These are phyloP conservation scores for Emydocephalus ijimae DNA, from an alignment of 2,113 vertebrate genomes.

Conservation along the genomic window DNA sequence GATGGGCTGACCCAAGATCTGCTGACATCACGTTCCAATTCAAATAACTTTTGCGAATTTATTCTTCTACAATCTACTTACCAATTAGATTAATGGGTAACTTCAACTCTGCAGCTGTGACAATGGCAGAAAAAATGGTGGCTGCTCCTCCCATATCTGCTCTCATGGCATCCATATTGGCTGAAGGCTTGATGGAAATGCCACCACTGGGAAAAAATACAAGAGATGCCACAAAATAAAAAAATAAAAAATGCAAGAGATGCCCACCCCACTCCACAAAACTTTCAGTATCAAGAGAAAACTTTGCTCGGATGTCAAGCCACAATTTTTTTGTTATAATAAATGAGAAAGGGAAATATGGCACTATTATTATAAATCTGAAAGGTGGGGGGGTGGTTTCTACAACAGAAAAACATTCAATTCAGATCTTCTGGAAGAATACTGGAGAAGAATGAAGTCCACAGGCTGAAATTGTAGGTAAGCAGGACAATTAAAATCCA, in stretches of 20 bases:
- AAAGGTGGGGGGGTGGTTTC: not conserved
- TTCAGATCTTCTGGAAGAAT: not conserved
- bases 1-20: not conserved
- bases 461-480: not conserved
- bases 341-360: not conserved
- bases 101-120: slow-evolving; percentile 85
- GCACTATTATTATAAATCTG: not conserved
- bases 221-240: not conserved
- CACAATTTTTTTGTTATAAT: not conserved
- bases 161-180: slow-evolving; percentile 94
- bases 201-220: slow-evolving; percentile 77
- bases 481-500: not conserved
- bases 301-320: not conserved
- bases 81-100: slow-evolving; percentile 90
- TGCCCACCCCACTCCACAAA: not conserved
- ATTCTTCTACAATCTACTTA: slow-evolving; percentile 56
- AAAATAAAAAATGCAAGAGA: not conserved
- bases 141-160: slow-evolving; percentile 98
- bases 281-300: not conserved
- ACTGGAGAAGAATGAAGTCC: not conserved
- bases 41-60: not conserved
- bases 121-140: slow-evolving; percentile 86
- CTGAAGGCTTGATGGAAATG: slow-evolving; percentile 92
- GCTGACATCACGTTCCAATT: not conserved
- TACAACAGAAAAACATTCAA: not conserved